Base-by-base conservation (phyloP, 2,797 vertebrate genomes). In the Menidia menidia region DNA sequence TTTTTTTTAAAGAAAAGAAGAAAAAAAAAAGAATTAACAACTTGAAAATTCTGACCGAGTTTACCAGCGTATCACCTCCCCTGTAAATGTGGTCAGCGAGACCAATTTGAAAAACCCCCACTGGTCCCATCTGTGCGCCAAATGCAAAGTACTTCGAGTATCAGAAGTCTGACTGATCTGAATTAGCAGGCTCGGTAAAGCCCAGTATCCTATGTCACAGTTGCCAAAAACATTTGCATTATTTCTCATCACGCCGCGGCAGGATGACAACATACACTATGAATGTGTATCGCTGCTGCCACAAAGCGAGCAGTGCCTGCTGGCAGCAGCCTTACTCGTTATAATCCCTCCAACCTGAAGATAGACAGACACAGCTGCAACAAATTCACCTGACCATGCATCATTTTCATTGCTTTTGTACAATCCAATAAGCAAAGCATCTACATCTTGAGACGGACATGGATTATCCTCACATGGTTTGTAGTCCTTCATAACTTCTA, bases 21-120 rank as follows among this genome's bases (percentile, higher is more conserved):
- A n/a, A n/a, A 25, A 84, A 87, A 89, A 81, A 87, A 83, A 52
- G 79, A 73, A 84, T 84, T 84, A 25, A 25, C 71, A 74, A 76
- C 71, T 81, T 87, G 83, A 91, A 90, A 88, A 85, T 89, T 85
- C 87, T 66, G 42, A 60, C 63, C 35, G n/a, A 57, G 47, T 39
- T 60, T 60, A 59, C 55, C 44, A 52, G 13, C 15, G 48, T 64
- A 88, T 7, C 2, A 39, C 35, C 2, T 39, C 79, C 84, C 85
- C 83, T 57, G 77, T 15, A 78, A 78, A 82, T 64, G 71, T 60
- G 59, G 52, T 87, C 85, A 75, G 75, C 71, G 68, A 60, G 68
- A 65, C 62, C 19, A 51, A 57, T 45, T 13, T 73, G 60, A 82
- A 59, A 45, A 16, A 55, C 8, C 41, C 50, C 32, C 18, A 53